These are phyloP conservation scores for Arrhamphus sclerolepis DNA, from an alignment of 2,797 vertebrate species.

Conservation along the genomic window DNA sequence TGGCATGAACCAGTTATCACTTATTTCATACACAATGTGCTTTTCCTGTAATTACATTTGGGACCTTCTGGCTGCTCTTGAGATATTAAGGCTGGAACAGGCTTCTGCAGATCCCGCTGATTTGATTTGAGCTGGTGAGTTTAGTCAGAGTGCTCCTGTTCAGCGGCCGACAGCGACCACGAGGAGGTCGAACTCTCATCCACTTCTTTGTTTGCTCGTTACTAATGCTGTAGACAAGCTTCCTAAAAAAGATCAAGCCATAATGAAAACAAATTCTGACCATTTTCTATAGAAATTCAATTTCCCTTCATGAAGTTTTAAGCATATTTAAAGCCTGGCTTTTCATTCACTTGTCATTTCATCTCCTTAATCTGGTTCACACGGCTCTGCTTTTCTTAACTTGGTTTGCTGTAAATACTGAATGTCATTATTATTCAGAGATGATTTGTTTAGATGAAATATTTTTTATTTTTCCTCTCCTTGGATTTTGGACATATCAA, in stretches of 20 bases:
- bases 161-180: slow-evolving; percentile 14
- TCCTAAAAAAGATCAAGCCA: slow-evolving; percentile 17
- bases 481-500: neutral
- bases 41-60: slow-evolving; percentile 50
- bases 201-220: slow-evolving; percentile 26
- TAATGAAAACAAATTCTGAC: slow-evolving; percentile 37
- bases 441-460: neutral
- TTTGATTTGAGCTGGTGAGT: slow-evolving; percentile 26
- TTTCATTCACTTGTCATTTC: slow-evolving; percentile 13
- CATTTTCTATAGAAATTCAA: slow-evolving; percentile 35
- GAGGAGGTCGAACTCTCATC: slow-evolving; percentile 3
- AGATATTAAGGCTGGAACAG: slow-evolving; percentile 21
- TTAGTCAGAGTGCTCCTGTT: slow-evolving; percentile 26
- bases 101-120: slow-evolving; percentile 31
- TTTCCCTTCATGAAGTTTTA: slow-evolving; percentile 23
- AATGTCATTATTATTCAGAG: neutral
- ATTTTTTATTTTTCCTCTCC: neutral
- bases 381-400: slow-evolving; percentile 6
- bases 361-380: no score
- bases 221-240: slow-evolving; percentile 41
- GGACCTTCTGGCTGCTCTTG: slow-evolving; percentile 14
- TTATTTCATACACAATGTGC: slow-evolving; percentile 27
- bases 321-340: slow-evolving; percentile 30
- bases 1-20: slow-evolving; percentile 38
- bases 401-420: neutral